Conservation (phyloP, 2,797 vertebrate species). For the Decapterus maruadsi region DNA sequence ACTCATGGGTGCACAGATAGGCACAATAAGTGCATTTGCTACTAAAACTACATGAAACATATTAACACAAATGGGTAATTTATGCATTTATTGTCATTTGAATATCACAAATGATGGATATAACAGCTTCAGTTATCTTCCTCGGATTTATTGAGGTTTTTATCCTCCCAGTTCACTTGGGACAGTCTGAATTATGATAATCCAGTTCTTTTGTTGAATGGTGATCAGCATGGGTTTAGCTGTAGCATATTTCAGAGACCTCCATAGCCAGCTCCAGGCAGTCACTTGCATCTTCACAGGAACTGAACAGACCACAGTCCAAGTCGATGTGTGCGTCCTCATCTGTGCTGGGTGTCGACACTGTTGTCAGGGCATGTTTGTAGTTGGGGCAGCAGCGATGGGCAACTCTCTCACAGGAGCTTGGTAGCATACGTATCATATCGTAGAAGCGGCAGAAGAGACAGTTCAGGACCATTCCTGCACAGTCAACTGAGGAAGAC, state of each 20-base stretch:
- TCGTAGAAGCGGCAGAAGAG: conserved; percentile 97
- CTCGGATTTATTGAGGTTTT: conserved; percentile 2
- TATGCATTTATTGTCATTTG: conserved; percentile 6
- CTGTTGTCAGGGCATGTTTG: conserved; percentile 82
- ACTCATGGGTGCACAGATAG: no score
- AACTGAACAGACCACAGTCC: conserved; percentile 90
- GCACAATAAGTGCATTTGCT: no score
- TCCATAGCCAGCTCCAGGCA: conserved; percentile 97
- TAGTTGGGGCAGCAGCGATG: conserved; percentile 88
- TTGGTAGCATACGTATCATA: conserved; percentile 91
- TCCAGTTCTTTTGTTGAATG: not conserved
- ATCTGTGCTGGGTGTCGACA: conserved; percentile 75
- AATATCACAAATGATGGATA: conserved; percentile 16
- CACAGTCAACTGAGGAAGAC: conserved; percentile 90
- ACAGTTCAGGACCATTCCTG: conserved; percentile 92
- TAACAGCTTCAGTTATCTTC: not conserved
- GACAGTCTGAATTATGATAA: conserved; percentile 15
- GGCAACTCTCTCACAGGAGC: conserved; percentile 86
- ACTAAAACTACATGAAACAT: not conserved
- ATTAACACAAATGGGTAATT: conserved; percentile 14
- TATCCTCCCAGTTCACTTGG: not conserved
- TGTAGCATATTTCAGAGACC: conserved; percentile 95
- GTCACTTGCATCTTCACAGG: conserved; percentile 91
- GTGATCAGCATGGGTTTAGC: conserved; percentile 62
- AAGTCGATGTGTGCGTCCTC: conserved; percentile 87